Evolutionary conservation across 2,797 vertebrate species (phyloP).

Genomic region (Babyrousa celebensis): DNA sequence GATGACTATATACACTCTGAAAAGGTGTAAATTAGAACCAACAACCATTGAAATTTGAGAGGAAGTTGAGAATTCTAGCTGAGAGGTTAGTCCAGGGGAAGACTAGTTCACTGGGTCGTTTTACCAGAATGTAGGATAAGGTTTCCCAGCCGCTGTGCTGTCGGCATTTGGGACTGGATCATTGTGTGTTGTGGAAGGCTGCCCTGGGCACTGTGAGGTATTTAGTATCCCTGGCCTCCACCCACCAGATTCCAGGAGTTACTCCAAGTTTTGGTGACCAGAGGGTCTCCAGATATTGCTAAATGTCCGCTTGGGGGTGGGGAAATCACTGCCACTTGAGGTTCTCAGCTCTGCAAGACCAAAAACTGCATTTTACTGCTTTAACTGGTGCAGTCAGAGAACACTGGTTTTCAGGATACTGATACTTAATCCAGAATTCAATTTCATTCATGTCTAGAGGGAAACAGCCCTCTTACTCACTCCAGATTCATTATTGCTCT

Average conservation of each 20-base stretch:
- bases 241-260: neutral
- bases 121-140: neutral
- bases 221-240: neutral
- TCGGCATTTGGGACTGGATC: neutral
- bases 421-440: neutral
- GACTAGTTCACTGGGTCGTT: neutral
- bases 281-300: neutral
- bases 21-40: constrained; percentile 29
- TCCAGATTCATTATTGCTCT: neutral
- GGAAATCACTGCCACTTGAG: neutral
- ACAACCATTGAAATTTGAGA: neutral
- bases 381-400: neutral
- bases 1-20: constrained; percentile 2
- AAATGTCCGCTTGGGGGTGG: neutral
- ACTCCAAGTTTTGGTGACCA: neutral
- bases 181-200: neutral
- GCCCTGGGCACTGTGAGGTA: neutral
- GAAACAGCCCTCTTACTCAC: neutral
- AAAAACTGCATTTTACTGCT: neutral
- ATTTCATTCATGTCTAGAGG: neutral
- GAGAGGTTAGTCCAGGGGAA: neutral
- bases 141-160: neutral
- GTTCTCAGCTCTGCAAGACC: neutral
- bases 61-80: neutral
- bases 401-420: neutral